Percentiles rank a stretch among this genome's conserved stretches.
Evolutionary conservation across 2,797 vertebrate species (phyloP).

Genomic region (Bovichtus diacanthus): DNA sequence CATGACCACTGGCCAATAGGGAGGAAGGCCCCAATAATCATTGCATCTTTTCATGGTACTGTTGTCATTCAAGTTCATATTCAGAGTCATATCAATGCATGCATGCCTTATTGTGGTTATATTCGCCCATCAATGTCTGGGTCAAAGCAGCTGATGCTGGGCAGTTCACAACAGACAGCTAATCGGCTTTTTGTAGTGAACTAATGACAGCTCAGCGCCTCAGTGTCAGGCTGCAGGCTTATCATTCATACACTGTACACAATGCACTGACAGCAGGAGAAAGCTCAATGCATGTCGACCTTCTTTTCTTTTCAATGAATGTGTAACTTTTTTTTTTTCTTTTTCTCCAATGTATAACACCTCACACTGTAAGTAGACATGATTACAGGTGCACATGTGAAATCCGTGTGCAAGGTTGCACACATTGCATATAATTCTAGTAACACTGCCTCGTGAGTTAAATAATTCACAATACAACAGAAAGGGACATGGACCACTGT

Average conservation of each 20-base stretch:
- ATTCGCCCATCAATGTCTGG: not conserved
- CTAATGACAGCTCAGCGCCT: conserved; percentile 48
- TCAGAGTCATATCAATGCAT: not conserved
- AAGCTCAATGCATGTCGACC: too few species aligned
- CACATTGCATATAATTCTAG: not conserved
- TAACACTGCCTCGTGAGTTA: not conserved
- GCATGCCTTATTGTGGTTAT: not conserved
- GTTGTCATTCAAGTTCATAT: not conserved
- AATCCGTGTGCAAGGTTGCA: not conserved
- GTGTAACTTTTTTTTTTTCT: too few species aligned
- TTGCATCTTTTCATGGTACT: not conserved
- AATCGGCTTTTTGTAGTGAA: conserved; percentile 69
- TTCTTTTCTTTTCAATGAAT: too few species aligned
- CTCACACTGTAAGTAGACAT: too few species aligned
- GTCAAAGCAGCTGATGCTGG: conserved; percentile 17
- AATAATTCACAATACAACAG: not conserved
- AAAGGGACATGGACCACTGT: too few species aligned
- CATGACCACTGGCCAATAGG: not conserved
- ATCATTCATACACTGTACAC: conserved; percentile 9
- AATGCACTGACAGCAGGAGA: not conserved
- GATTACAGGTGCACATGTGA: not conserved
- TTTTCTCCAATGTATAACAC: too few species aligned
- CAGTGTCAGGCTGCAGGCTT: conserved; percentile 15
- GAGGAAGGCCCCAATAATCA: conserved; percentile 32
- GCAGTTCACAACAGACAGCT: conserved; percentile 28